Conservation (phyloP, 2,113 vertebrate genomes). For the Rhadina sibilatrix region DNA sequence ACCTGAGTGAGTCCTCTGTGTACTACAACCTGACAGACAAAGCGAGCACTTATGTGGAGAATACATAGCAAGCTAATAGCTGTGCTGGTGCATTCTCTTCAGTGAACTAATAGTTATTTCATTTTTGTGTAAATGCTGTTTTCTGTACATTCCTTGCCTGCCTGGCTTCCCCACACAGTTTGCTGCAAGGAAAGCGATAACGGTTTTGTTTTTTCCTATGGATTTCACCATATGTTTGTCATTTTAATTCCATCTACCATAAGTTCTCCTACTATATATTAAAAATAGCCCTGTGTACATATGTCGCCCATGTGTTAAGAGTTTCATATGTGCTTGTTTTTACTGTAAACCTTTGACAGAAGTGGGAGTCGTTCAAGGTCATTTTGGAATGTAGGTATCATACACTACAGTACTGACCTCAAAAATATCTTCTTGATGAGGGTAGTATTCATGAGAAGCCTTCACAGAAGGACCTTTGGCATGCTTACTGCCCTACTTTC, state of each 20-base stretch:
- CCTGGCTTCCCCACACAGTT: not conserved
- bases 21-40: constrained; percentile 57
- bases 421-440: constrained; percentile 63
- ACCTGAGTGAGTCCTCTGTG: constrained; percentile 51
- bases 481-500: constrained; percentile 57
- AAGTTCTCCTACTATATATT: constrained; percentile 39
- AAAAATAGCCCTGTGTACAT: constrained; percentile 48
- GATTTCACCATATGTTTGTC: constrained; percentile 61
- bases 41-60: constrained; percentile 40
- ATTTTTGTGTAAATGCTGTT: constrained; percentile 40
- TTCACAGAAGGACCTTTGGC: constrained; percentile 57
- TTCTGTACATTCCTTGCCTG: constrained; percentile 38
- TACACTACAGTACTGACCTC: constrained; percentile 18
- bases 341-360: constrained; percentile 45
- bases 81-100: constrained; percentile 44
- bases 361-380: constrained; percentile 49
- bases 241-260: constrained; percentile 55
- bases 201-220: not conserved
- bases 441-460: constrained; percentile 52
- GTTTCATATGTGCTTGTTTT: constrained; percentile 11
- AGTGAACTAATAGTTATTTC: constrained; percentile 52
- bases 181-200: constrained; percentile 2
- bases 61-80: constrained; percentile 33
- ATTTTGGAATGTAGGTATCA: constrained; percentile 59
- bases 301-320: constrained; percentile 57